These are phyloP conservation scores for Nipponacmea schrenckii DNA, from an alignment of 2,888 invertebrate species.

Conservation along the genomic window DNA sequence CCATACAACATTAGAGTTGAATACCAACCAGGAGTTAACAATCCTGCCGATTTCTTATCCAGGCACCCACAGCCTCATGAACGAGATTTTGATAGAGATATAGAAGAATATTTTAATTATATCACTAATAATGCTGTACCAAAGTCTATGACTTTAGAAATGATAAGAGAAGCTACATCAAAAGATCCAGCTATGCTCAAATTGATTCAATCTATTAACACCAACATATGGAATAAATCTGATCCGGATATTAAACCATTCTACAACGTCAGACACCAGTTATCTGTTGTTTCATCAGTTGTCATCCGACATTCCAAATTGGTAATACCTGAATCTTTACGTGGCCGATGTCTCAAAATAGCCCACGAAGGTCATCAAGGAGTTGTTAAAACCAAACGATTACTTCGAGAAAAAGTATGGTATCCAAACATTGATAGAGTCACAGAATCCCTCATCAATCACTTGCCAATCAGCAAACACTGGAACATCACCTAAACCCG, in stretches of 20 bases:
- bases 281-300: conserved; percentile 7
- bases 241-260: conserved; percentile 10
- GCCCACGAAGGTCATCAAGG: too few relatives aligned
- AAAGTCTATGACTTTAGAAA: conserved; percentile 31
- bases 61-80: conserved; percentile 33
- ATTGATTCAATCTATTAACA: conserved; percentile 27
- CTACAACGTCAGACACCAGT: conserved; percentile 11
- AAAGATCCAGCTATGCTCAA: conserved; percentile 20
- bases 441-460: too few relatives aligned
- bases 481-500: not conserved
- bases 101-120: conserved; percentile 31
- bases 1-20: conserved; percentile 28
- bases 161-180: conserved; percentile 25
- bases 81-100: conserved; percentile 19
- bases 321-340: too few relatives aligned
- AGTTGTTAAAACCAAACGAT: too few relatives aligned
- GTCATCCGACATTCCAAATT: conserved; percentile 15
- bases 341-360: too few relatives aligned
- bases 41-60: conserved; percentile 40
- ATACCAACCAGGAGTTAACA: conserved; percentile 37
- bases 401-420: conserved; percentile 4
- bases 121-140: conserved; percentile 30
- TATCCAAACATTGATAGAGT: conserved; percentile 37
- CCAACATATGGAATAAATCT: conserved; percentile 29
- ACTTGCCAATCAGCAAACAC: conserved; percentile 3